Evolutionary conservation across 2,113 vertebrate species (phyloP).

Genomic region (Halcyon malimbica): DNA sequence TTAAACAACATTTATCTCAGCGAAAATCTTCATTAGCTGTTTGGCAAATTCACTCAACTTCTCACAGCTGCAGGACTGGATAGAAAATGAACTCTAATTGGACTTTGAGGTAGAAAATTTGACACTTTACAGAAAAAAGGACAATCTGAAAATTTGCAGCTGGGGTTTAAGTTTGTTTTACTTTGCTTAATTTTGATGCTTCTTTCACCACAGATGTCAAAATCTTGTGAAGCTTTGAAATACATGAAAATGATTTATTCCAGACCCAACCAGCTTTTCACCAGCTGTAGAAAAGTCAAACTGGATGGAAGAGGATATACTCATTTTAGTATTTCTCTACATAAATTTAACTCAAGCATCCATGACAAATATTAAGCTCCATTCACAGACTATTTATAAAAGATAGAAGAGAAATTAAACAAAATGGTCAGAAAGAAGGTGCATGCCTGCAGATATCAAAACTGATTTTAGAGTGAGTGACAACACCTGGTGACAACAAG

Average conservation of each 20-base stretch:
- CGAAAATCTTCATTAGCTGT: constrained; percentile 53
- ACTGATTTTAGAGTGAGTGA: neutral
- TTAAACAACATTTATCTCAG: constrained; percentile 55
- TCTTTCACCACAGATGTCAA: constrained; percentile 57
- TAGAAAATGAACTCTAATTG: constrained; percentile 59
- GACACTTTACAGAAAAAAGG: constrained; percentile 43
- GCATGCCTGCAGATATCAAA: neutral
- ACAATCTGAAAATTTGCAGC: constrained; percentile 43
- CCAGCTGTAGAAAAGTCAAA: constrained; percentile 53
- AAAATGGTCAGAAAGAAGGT: neutral
- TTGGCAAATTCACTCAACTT: constrained; percentile 55
- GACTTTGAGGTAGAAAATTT: constrained; percentile 58
- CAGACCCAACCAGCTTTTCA: constrained; percentile 45
- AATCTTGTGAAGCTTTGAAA: constrained; percentile 36
- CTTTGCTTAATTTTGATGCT: constrained; percentile 47
- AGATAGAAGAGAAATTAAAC: constrained; percentile 7
- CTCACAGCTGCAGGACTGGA: constrained; percentile 46
- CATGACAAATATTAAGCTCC: constrained; percentile 24
- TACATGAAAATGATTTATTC: constrained; percentile 22
- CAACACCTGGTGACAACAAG: neutral
- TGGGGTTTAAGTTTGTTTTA: constrained; percentile 60
- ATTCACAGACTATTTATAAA: constrained; percentile 53
- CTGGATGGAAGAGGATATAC: neutral
- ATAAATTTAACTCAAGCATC: constrained; percentile 41
- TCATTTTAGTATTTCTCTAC: constrained; percentile 33